Base-by-base conservation (phyloP, 2,888 invertebrate species). In the Drosophila borealis region DNA sequence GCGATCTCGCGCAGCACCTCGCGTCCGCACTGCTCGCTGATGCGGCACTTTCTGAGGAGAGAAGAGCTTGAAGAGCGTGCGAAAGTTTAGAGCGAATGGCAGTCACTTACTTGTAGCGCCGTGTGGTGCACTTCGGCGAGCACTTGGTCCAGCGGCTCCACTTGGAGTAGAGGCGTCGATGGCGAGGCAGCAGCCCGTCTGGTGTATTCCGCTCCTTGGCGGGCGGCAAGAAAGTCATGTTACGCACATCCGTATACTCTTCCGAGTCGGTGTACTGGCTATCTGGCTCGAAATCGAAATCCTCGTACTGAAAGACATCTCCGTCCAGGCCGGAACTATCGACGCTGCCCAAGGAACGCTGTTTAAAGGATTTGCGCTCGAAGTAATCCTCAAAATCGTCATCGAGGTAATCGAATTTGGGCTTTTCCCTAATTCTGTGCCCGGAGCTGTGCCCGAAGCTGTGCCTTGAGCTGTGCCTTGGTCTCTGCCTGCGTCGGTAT, bases 71-170 rank as follows among this genome's bases (percentile, higher is more conserved):
- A 8, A 1, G 3, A 39, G 44, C 4, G 25, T 6, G 8, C 6
- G 19, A 2, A 2, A 1, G 6, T 8, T 13, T 1, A 1, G n/a
- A 10, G 29, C 17, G 2, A 11, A 3, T 2, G 37, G 1, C 11
- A 3, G 5, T 0, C 2, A 81, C 89, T 88, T 91, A 95, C 96
- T 96, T 95, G 90, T 94, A 94, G 78, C 98, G 94, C 39, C 95
- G 94, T 2, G 97, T 97, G 17, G 95, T 95, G 90, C 98, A 98
- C 76, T 95, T 94, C 70, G 94, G 93, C 0, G 96, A 95, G 90
- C 98, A 98, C 11, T 94, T 93, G 1, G 96, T 95, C 98, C 98
- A 98, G 34, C 95, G 93, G 41, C 96, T 95, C 98, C 98, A 98
- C 78, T 94, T 94, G 1, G 95, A 95, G 88, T 95, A 96, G 13